phyloP scores from a whole-genome alignment of 2,888 invertebrate genomes.

The Terebella lapidaria region DNA sequence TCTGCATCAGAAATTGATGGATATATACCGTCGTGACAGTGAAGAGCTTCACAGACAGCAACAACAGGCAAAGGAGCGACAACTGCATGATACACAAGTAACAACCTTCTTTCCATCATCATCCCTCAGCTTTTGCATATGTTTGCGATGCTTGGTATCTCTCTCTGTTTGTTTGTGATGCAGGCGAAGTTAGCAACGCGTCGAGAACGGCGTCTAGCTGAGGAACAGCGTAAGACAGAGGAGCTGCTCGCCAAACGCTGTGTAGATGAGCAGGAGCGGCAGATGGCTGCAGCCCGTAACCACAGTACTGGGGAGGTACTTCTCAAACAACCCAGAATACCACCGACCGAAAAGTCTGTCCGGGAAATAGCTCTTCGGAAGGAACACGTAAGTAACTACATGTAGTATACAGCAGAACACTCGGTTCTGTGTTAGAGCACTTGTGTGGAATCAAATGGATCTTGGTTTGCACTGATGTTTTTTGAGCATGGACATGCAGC shows the following conservation, averaged over 20 bases:
- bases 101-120: not conserved
- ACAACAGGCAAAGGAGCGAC: conserved; percentile 33
- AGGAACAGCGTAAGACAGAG: conserved; percentile 34
- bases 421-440: no score
- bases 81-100: conserved; percentile 39
- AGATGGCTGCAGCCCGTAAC: conserved; percentile 24
- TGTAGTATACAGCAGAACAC: no score
- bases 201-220: conserved; percentile 30
- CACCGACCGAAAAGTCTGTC: conserved; percentile 23
- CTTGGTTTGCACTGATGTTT: no score
- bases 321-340: conserved; percentile 32
- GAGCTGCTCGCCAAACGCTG: conserved; percentile 40
- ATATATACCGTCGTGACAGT: conserved; percentile 36
- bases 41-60: conserved; percentile 34
- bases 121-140: no score
- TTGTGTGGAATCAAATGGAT: no score
- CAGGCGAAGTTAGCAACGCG: conserved; percentile 42
- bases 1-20: conserved; percentile 38
- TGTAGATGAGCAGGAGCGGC: conserved; percentile 38
- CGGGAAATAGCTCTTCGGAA: conserved; percentile 43
- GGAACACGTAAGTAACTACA: conserved; percentile 37
- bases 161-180: no score
- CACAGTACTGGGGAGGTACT: conserved; percentile 22
- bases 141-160: no score
- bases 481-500: no score